Evolutionary conservation across 2,797 vertebrate species (phyloP).

Genomic region (Pipistrellus kuhlii): DNA sequence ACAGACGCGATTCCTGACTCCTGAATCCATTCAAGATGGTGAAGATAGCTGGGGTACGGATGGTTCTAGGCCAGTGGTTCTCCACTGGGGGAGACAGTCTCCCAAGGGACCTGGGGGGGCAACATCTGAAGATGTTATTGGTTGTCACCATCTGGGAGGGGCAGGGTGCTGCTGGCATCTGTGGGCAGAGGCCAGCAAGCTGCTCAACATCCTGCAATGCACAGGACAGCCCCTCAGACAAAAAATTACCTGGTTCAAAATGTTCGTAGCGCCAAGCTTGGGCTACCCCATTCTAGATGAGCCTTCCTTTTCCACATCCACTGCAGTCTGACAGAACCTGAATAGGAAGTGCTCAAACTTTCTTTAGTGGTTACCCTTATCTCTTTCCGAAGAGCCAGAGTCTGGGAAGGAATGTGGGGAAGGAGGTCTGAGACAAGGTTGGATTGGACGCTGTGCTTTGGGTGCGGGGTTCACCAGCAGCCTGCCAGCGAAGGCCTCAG

Average conservation of each 20-base stretch:
- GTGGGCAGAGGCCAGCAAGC: background rate
- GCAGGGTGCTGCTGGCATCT: too few relatives aligned
- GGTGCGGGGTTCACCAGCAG: background rate
- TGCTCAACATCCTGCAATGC: background rate
- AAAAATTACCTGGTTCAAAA: background rate
- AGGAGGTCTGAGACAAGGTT: background rate
- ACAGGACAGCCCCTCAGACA: background rate
- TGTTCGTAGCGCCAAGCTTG: background rate
- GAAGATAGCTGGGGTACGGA: background rate
- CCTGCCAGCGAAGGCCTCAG: background rate
- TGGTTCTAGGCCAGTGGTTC: background rate
- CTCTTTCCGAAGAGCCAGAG: background rate
- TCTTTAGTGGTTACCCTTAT: background rate
- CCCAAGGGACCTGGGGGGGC: background rate
- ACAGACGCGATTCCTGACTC: background rate
- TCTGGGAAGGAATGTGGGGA: background rate
- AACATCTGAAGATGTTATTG: constrained; percentile 9
- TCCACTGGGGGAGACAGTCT: background rate
- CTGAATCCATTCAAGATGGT: background rate
- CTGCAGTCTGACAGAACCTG: too few relatives aligned
- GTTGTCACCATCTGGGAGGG: background rate
- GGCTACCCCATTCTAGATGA: background rate
- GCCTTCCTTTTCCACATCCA: background rate
- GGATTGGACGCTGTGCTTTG: background rate
- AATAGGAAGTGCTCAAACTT: background rate